Base-by-base conservation (phyloP, 1,140 invertebrate species). In the Steinernema feltiae region DNA sequence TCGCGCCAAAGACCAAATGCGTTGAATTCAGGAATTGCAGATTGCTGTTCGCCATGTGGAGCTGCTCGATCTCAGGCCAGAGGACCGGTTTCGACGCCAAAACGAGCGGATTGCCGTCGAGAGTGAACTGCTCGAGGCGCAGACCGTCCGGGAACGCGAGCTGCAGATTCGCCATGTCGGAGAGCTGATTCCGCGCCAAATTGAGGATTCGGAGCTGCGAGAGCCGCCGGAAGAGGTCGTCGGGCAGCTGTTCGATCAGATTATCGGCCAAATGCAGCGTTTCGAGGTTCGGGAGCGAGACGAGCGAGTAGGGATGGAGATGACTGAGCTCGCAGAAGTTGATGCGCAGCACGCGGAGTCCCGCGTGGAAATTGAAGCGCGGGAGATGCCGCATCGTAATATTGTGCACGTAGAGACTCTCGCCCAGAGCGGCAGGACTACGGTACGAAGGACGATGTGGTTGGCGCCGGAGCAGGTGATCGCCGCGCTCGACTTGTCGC, bases 201-300 rank as follows among this genome's bases (percentile, higher is more conserved):
- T 79, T 78, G 7, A 78, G 69, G 32, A 77, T 69, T 73, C 71
- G 30, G 29, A 78, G 77, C 24, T 48, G 73, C 73, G 73, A 21
- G 71, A 73, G 41, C 15, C 41, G 72, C 24, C 53, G 53, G 24
- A 63, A 21, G 15, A 63, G 12, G 2, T 63, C 53, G 15, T 27
- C 53, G 12, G 53, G 53, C 2, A 63, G 15, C 53, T 63, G 7
- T 63, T 63, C 53, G 15, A 63, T 63, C 12, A 17, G 53, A 27
- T 63, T 63, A 27, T 63, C 53, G 15, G 53, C 53, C 53, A 63
- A 21, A 63, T 63, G 53, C 15, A 63, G 53, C 7, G 53, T 63
- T 63, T 63, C 53, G 53, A 63, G 53, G 53, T 27, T 27, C 3
- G 53, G 53, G 15, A 63, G 24, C 7, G 53, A 63, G 24, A 63